phyloP scores from a whole-genome alignment of 2,888 invertebrate species.

The Carcina quercana region DNA sequence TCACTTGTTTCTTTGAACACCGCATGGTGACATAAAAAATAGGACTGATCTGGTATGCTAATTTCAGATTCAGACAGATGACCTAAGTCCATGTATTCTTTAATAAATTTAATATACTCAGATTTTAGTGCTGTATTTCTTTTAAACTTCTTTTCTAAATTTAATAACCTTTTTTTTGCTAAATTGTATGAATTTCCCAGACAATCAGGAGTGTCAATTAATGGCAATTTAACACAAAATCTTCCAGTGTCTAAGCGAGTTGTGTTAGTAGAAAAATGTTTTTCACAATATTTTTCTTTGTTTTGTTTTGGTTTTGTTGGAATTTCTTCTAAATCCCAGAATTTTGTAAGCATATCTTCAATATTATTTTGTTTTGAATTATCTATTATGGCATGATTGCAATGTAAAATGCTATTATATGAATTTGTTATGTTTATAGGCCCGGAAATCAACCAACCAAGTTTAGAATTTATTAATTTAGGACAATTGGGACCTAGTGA shows the following conservation, averaged over 20 bases:
- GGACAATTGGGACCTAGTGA: constrained; percentile 16
- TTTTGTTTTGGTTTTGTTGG: constrained; percentile 12
- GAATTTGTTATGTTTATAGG: constrained; percentile 9
- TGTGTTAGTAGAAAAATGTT: constrained; percentile 3
- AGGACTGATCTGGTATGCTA: constrained; percentile 1
- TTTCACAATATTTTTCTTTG: constrained; percentile 11
- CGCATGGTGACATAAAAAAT: constrained; percentile 18
- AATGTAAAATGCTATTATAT: constrained; percentile 2
- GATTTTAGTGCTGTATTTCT: constrained; percentile 6
- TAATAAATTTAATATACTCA: constrained; percentile 4
- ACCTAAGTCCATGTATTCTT: constrained; percentile 9
- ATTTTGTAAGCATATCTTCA: constrained; percentile 13
- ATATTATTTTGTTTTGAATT: constrained; percentile 2
- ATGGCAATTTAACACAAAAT: constrained; percentile 2
- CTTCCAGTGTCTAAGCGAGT: background rate
- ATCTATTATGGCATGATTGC: constrained; percentile 8
- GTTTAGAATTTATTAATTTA: constrained; percentile 13
- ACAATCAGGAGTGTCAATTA: constrained; percentile 1
- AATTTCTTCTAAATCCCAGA: constrained; percentile 21
- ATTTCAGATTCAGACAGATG: constrained; percentile 8
- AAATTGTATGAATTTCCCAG: constrained; percentile 2
- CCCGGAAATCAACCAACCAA: constrained; percentile 24
- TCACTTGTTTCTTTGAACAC: constrained; percentile 16
- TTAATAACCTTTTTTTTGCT: constrained; percentile 1
- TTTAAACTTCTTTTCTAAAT: constrained; percentile 8